Evolutionary conservation across 2,113 vertebrate species (phyloP), one percentile per base, ranked within the genome.

Genomic region (Regulus satrapa): DNA sequence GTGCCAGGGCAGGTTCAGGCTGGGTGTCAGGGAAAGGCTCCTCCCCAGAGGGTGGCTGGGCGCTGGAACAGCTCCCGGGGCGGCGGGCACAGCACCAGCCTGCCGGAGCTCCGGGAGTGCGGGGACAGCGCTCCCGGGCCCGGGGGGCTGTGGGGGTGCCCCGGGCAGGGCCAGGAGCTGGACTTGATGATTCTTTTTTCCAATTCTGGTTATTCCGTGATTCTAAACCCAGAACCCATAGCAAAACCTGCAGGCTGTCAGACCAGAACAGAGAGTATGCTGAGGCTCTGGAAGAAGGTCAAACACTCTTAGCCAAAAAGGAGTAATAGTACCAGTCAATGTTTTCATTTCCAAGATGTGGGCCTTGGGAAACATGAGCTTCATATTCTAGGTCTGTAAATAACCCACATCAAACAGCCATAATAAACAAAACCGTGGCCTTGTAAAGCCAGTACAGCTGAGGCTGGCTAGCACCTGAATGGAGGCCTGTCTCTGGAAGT

Each of bases 371-470:
- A 94, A 93, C 72, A 58, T 46, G 52, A 61, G 63, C 72, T 92
- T 88, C 80, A 73, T 69, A 51, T 66, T 94, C 78, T 45, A 91
- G 49, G 52, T 51, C 73, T 92, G 78, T 94, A 94, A 96, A 89
- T 93, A 96, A 94, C 51, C 74, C 85, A 88, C 89, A 86, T 91
- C 82, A 94, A 94, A 90, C 28, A 94, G 78, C 75, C 51, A 54
- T 41, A 32, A 55, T 74, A 86, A 85, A 91, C 58, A 92, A 56
- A 89, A 54, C 55, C 2, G 0, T 81, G 88, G 59, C 14, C 78
- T 38, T 86, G 67, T 84, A 90, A 86, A 91, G 63, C 61, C 89
- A 73, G 5, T 12, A 48, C 71, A 71, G 59, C 4, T 74, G 75
- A 83, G 67, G 18, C 64, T 67, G 82, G 71, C 67, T 26, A 67